These are phyloP conservation scores for Rhadinocentrus ornatus DNA, from an alignment of 2,797 vertebrate genomes.

Conservation along the genomic window DNA sequence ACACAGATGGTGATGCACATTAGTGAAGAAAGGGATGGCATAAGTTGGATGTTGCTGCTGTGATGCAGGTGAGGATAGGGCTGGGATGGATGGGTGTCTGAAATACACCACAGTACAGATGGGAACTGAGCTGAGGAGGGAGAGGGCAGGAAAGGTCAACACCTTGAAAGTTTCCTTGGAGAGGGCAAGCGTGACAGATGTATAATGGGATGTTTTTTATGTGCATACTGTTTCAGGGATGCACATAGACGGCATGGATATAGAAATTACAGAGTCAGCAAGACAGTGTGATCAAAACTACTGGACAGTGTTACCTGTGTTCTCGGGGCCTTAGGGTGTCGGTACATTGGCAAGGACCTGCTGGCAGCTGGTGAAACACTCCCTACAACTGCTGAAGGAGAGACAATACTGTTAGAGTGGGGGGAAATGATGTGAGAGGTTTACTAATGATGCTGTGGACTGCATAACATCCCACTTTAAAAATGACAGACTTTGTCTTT, in stretches of 20 bases:
- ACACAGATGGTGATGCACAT: constrained; percentile 74
- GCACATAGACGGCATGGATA: constrained; percentile 13
- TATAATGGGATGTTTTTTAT: constrained; percentile 30
- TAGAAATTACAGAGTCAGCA: constrained; percentile 56
- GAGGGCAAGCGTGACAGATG: constrained; percentile 53
- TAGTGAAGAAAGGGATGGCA: constrained; percentile 28
- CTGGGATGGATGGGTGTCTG: constrained; percentile 52
- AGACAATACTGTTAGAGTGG: constrained; percentile 23
- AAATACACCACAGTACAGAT: constrained; percentile 32
- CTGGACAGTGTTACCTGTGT: constrained; percentile 2
- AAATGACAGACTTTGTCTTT: constrained; percentile 77
- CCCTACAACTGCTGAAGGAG: constrained; percentile 49
- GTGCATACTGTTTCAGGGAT: constrained; percentile 29
- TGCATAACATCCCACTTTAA: constrained; percentile 70
- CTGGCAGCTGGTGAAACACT: constrained; percentile 31
- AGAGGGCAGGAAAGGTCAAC: constrained; percentile 43
- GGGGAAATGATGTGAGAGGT: too few species aligned
- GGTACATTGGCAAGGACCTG: background rate
- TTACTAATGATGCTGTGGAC: constrained; percentile 54
- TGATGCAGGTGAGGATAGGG: constrained; percentile 43
- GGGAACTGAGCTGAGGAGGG: constrained; percentile 23
- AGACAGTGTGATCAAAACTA: constrained; percentile 10
- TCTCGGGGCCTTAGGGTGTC: background rate
- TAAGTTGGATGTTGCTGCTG: constrained; percentile 32
- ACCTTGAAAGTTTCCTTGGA: constrained; percentile 42